Evolutionary conservation across 1,140 invertebrate genomes (phyloP), one percentile per base, ranked within the genome.

Genomic region (Drosophila parvula): DNA sequence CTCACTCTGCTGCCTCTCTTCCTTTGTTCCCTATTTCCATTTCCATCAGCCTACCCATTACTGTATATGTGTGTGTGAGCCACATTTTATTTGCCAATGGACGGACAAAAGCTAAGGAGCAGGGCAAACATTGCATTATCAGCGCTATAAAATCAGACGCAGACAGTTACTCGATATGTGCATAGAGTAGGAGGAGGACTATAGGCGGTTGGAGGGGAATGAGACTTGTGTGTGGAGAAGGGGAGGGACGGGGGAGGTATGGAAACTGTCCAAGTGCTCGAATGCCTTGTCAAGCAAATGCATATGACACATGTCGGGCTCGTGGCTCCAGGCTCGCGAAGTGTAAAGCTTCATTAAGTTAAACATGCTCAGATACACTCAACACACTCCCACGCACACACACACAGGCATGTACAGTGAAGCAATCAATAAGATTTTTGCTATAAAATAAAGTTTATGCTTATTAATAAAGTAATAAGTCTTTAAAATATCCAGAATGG

Each of bases 221-320:
- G 5, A 2, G 28, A 36, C 11, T 22, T 36, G 2, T 12, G 38
- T 32, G 60, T 7, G 34, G 32, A 34, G n/a, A 18, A 27, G 27
- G 51, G 38, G 55, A 41, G 18, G 38, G 55, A 41, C 18, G 30
- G 22, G 34, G 47, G 27, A n/a, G 18, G 30, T n/a, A 28, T 27
- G 28, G 6, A 38, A 53, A 47, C 55, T 62, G 70, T 76, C 61
- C 79, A 78, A 76, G 57, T 79, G 30, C 53, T 79, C 53, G 47
- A 76, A 77, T 53, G 62, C 38, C 62, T 56, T 78, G 78, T 81
- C 78, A 67, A 53, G 75, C 79, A 82, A 79, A 82, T 79, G 83
- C 83, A 86, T 74, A 82, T 88, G 83, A 88, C 83, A 82, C 83
- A 82, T 86, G 83, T 78, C 83, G 70, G 60, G 41, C 56, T 45